Evolutionary conservation across 2,888 invertebrate genomes (phyloP), one percentile per base, ranked within the genome.

Genomic region (Drosophila anomelani): DNA sequence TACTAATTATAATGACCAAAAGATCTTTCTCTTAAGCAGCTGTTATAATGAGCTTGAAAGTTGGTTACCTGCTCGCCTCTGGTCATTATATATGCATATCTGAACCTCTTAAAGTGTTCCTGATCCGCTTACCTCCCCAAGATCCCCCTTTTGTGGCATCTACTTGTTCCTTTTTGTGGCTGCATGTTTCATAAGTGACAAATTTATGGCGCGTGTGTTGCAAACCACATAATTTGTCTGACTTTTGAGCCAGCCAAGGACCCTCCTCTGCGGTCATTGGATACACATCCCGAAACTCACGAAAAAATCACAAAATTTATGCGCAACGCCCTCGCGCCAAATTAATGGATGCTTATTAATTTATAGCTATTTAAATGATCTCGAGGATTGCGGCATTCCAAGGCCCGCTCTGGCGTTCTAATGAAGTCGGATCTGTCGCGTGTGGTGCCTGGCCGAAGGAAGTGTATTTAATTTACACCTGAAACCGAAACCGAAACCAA

Each of bases 311-410:
- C 46, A 29, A 75, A 86, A 85, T 85, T 85, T 85, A 88, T 85
- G 88, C 83, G 64, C 82, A 83, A 85, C 85, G 81, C 83, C 88
- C 78, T 75, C 75, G 78, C 83, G 83, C 85, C 88, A 85, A 85
- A 88, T 85, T 88, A 85, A 85, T 85, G 85, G 86, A 86, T 80
- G 81, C 88, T 88, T 85, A 85, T 85, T 85, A 85, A 85, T 85
- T 85, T 85, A 85, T 85, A 79, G 88, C 85, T 88, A 85, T 85
- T 85, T 85, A 88, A 85, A 88, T 85, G 88, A 83, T 86, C 71
- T 64, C 71, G 78, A 81, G 85, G 83, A 85, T 76, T 63, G 68
- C 82, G 81, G 77, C 85, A 85, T 85, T 85, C 85, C 88, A 88
- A 78, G 80, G 79, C 64, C 32, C 49, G 26, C 26, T 26, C 26